These are phyloP conservation scores for Perithous albicinctus DNA, from an alignment of 2,888 invertebrate genomes.

Conservation along the genomic window DNA sequence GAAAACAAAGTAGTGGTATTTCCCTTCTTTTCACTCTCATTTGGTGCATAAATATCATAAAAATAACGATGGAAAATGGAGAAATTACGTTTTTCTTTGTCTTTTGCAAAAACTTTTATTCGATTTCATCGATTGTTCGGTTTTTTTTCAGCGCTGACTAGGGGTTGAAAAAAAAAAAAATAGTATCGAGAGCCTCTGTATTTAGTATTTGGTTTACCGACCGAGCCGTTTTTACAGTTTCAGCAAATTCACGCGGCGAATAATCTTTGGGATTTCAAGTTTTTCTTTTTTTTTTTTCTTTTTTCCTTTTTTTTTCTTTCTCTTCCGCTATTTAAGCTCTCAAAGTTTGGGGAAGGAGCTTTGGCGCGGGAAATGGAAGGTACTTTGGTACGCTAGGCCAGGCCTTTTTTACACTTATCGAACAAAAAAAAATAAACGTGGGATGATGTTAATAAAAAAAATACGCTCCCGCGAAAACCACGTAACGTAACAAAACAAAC, in stretches of 20 bases:
- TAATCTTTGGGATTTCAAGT: conserved; percentile 72
- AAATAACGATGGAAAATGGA: conserved; percentile 14
- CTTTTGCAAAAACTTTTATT: conserved; percentile 11
- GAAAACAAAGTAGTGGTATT: conserved; percentile 54
- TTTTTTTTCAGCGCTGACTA: conserved; percentile 68
- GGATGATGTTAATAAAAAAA: conserved; percentile 62
- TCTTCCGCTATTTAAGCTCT: conserved; percentile 48
- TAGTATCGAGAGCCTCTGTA: conserved; percentile 74
- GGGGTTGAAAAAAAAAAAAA: conserved; percentile 55
- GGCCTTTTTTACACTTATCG: conserved; percentile 77
- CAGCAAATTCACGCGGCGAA: conserved; percentile 66
- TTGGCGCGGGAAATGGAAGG: conserved; percentile 69
- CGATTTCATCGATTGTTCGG: conserved; percentile 55
- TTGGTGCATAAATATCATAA: conserved; percentile 9
- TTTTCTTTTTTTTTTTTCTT: conserved; percentile 49
- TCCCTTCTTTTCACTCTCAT: conserved; percentile 6
- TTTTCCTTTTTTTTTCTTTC: conserved; percentile 32
- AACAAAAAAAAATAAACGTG: conserved; percentile 69
- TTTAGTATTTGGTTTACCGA: conserved; percentile 68
- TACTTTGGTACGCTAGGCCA: conserved; percentile 85
- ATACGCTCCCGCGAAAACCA: conserved; percentile 63
- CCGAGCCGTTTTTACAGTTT: conserved; percentile 49
- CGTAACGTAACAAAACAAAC: conserved; percentile 71
- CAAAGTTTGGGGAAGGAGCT: conserved; percentile 61
- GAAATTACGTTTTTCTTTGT: not conserved